phyloP scores from a whole-genome alignment of 1,140 invertebrate species.

The Parasteatoda tepidariorum region DNA sequence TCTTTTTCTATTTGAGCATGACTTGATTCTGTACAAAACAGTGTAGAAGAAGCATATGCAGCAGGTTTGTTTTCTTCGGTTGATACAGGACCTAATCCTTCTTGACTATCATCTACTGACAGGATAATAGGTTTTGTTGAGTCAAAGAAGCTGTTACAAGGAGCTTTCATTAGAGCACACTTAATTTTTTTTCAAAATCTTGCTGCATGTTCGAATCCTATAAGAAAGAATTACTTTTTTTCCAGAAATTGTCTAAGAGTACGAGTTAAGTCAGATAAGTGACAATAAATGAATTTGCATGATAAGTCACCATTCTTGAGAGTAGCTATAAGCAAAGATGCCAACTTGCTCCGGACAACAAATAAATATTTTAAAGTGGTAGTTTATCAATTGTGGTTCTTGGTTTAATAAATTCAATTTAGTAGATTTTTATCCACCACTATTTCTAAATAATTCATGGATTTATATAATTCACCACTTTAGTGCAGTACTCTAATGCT shows the following conservation, averaged over 20 bases:
- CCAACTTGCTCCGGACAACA: no score
- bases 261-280: constrained; percentile 54
- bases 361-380: no score
- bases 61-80: constrained; percentile 50
- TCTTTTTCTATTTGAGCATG: constrained; percentile 60
- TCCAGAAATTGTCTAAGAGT: constrained; percentile 55
- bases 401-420: no score
- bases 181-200: constrained; percentile 35
- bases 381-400: no score
- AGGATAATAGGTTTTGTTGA: constrained; percentile 8
- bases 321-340: no score
- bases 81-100: constrained; percentile 43
- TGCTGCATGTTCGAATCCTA: constrained; percentile 51
- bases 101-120: constrained; percentile 52
- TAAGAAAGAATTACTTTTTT: constrained; percentile 57
- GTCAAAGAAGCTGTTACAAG: constrained; percentile 18
- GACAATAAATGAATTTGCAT: constrained; percentile 18
- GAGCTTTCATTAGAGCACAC: background rate
- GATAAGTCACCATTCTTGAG: constrained; percentile 52
- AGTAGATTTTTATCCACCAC: no score
- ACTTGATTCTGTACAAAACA: constrained; percentile 35
- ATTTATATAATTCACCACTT: no score
- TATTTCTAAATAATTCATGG: no score
- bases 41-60: constrained; percentile 49
- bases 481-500: no score